phyloP scores from a whole-genome alignment of 2,888 invertebrate genomes.

The Tipula helvola region DNA sequence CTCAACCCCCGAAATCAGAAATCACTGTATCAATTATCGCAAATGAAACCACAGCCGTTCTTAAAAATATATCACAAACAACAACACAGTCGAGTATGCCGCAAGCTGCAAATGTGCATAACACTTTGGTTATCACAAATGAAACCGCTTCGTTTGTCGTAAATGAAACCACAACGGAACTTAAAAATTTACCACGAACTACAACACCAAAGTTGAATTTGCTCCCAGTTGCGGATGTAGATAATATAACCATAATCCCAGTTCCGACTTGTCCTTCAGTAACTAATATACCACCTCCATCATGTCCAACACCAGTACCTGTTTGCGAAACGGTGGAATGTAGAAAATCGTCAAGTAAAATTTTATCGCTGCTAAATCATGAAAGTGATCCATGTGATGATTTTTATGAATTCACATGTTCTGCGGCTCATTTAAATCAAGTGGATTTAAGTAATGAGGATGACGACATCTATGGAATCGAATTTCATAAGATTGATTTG shows the following conservation, averaged over 20 bases:
- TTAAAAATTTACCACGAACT: background rate
- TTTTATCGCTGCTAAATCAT: background rate
- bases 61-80: background rate
- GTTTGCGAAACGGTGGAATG: background rate
- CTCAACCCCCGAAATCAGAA: background rate
- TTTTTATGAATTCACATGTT: background rate
- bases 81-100: background rate
- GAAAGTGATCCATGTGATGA: constrained; percentile 6
- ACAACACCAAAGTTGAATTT: background rate
- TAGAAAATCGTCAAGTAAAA: constrained; percentile 8
- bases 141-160: background rate
- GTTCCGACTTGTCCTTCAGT: background rate
- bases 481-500: background rate
- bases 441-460: background rate
- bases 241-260: background rate
- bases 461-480: background rate
- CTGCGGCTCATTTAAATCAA: background rate
- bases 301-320: background rate
- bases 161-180: background rate
- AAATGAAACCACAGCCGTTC: background rate
- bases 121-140: too few species aligned
- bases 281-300: background rate
- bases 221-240: too few species aligned
- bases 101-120: background rate
- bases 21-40: background rate